Percentiles rank a stretch among this genome's conserved stretches.
Conservation (phyloP, 2,113 vertebrate species). For the Rhea pennata region DNA sequence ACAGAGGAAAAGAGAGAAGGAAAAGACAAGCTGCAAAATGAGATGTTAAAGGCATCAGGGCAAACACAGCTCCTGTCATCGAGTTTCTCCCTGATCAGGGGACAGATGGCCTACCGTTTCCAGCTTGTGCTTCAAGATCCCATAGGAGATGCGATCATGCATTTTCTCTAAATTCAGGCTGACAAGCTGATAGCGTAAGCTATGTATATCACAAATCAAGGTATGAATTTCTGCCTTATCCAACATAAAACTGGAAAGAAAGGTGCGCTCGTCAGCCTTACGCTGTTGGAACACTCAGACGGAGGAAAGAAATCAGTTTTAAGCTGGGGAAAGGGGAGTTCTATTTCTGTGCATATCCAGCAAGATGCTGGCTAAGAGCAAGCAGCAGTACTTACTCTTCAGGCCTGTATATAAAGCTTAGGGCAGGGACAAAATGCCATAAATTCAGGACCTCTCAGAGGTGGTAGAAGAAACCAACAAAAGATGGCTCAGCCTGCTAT, state of each 20-base stretch:
- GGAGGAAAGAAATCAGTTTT: not conserved
- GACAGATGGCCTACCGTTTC: slow-evolving; percentile 7
- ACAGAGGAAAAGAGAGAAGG: not conserved
- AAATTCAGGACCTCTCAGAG: not conserved
- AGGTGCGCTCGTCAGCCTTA: not conserved
- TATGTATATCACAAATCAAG: not conserved
- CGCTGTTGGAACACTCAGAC: not conserved
- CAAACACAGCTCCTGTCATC: not conserved
- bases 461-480: not conserved
- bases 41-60: not conserved
- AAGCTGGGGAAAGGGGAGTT: not conserved
- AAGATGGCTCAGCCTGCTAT: not conserved
- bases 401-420: not conserved
- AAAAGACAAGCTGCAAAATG: slow-evolving; percentile 22
- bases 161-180: slow-evolving; percentile 50
- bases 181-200: not conserved
- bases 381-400: not conserved
- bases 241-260: not conserved
- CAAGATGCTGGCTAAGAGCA: not conserved
- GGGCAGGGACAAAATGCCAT: not conserved
- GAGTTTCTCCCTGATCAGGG: slow-evolving; percentile 19
- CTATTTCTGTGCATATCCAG: not conserved
- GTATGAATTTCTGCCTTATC: not conserved
- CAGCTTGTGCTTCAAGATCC: slow-evolving; percentile 4
- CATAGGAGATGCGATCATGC: not conserved